Percentiles rank a stretch among this genome's conserved stretches.
Evolutionary conservation across 2,797 vertebrate species (phyloP).

Genomic region (Falco peregrinus): DNA sequence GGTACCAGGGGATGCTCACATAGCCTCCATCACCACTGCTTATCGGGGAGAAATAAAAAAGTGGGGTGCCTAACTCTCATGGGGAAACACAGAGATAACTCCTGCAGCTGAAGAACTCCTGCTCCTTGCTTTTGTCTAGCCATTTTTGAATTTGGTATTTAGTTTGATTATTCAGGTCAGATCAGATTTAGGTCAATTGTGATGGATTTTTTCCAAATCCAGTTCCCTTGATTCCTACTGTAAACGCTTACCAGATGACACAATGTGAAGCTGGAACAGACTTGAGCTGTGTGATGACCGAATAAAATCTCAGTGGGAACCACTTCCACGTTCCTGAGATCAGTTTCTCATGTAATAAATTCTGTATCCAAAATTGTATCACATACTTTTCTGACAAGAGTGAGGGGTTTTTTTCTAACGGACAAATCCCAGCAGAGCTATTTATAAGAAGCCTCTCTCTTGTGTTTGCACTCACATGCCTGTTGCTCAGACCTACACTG

Average conservation of each 20-base stretch:
- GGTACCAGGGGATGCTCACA: not conserved
- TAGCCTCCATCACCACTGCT: not conserved
- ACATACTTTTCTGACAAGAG: slow-evolving; percentile 63
- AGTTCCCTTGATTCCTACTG: slow-evolving; percentile 51
- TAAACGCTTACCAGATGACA: slow-evolving; percentile 65
- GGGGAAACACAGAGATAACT: not conserved
- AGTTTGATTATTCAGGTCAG: slow-evolving; percentile 64
- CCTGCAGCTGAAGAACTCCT: not conserved
- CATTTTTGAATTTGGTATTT: slow-evolving; percentile 33
- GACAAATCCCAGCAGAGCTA: slow-evolving; percentile 54
- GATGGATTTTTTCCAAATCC: slow-evolving; percentile 63
- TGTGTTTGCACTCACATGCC: slow-evolving; percentile 31
- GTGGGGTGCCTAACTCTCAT: not conserved
- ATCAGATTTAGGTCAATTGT: slow-evolving; percentile 68
- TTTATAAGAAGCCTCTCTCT: slow-evolving; percentile 53
- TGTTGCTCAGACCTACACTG: slow-evolving; percentile 46
- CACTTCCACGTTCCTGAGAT: slow-evolving; percentile 62
- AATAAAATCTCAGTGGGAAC: slow-evolving; percentile 67
- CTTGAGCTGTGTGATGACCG: slow-evolving; percentile 49
- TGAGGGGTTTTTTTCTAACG: not conserved
- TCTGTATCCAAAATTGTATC: slow-evolving; percentile 63
- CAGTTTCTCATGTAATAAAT: slow-evolving; percentile 72
- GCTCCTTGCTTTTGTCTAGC: slow-evolving; percentile 8
- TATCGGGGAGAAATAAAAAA: not conserved
- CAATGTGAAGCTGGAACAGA: slow-evolving; percentile 34